These are phyloP conservation scores for Elgaria multicarinata DNA, from an alignment of 2,113 vertebrate genomes.

Conservation along the genomic window DNA sequence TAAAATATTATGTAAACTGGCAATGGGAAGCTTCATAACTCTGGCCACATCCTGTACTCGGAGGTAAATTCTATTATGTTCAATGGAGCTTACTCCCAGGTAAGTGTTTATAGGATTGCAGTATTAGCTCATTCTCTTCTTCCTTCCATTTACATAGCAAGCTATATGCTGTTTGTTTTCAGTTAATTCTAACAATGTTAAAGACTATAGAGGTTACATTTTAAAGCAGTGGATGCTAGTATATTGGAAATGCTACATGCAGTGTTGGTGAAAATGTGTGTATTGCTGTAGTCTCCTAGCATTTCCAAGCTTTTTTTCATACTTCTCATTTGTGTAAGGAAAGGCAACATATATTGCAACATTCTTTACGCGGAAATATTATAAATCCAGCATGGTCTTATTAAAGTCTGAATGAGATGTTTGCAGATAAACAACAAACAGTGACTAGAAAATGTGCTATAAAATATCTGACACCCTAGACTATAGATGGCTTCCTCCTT, in stretches of 20 bases:
- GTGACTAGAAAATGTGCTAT: background rate
- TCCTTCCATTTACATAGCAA: background rate
- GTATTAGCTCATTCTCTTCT: background rate
- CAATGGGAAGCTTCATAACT: background rate
- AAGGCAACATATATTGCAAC: background rate
- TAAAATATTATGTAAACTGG: background rate
- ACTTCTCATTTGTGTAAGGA: background rate
- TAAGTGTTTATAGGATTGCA: background rate
- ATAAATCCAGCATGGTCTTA: background rate
- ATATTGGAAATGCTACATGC: background rate
- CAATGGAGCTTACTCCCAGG: background rate
- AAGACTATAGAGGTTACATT: background rate
- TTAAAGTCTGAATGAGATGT: background rate
- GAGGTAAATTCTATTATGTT: background rate
- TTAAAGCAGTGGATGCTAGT: background rate
- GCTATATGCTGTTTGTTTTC: background rate
- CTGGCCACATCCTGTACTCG: background rate
- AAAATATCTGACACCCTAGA: background rate
- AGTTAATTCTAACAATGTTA: background rate
- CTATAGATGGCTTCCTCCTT: background rate
- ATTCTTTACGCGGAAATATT: background rate
- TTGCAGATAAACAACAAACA: background rate
- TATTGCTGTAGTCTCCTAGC: too few relatives aligned
- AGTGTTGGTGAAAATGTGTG: background rate
- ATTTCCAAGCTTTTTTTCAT: background rate